Evolutionary conservation across 2,113 vertebrate species (phyloP), one percentile per base, ranked within the genome.

Genomic region (Nesogale talazaci): DNA sequence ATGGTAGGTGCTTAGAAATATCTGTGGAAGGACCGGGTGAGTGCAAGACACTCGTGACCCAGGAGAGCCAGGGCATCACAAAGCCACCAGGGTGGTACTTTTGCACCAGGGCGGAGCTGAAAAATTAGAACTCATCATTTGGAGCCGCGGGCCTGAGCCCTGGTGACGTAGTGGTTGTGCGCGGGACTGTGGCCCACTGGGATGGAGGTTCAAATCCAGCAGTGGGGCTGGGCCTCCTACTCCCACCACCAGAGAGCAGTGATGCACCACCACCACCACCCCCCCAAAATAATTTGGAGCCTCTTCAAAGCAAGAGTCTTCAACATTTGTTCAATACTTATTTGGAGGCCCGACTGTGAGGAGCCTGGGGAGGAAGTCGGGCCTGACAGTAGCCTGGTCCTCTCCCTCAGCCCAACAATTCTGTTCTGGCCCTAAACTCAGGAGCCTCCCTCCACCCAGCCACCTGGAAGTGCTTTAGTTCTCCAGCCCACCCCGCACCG

Each of bases 311-410:
- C 52, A 81, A 36, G 11, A 19, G 40, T 79, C 56, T 84, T 89
- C 76, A 89, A 76, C 82, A 84, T 70, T 65, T 84, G 74, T 61
- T 89, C 85, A 65, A 11, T 75, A 52, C 96, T 85, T 94, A 34
- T 90, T 88, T 38, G 85, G 70, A 85, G 31, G 65, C 90, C 59
- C 56, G n/a, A 23, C 57, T 56, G 16, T 17, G 9, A 6, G 12
- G 56, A 23, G 38, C 17, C 83, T 78, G 67, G 15, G 46, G 1
- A 42, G 78, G 70, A 27, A 61, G 15, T 9, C 6, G 20, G 59
- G 12, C 12, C 56, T 65, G 79, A 12, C 59, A n/a, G 7, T 31
- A 77, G 31, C 46, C 56, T 61, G 42, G 20, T 52, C 61, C 34
- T 88, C 65, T 80, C 69, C 63, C 78, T 75, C 52, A 42, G 56